phyloP scores from a whole-genome alignment of 2,113 vertebrate genomes.

The Hippocampus barbouri region DNA sequence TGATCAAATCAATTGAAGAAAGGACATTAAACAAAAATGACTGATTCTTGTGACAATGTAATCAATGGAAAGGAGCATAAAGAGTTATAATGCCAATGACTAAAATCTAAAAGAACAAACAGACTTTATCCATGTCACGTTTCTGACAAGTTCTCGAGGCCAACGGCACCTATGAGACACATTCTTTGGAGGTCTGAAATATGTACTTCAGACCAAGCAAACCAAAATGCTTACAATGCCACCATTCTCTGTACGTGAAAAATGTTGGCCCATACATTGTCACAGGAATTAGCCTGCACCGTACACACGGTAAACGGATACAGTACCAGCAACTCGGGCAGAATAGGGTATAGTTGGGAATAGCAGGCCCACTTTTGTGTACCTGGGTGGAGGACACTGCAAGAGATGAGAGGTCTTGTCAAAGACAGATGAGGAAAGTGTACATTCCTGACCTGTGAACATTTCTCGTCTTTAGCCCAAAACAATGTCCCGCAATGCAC shows the following conservation, averaged over 20 bases:
- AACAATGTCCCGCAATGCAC: constrained; percentile 14
- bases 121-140: constrained; percentile 29
- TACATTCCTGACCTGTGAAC: constrained; percentile 46
- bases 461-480: constrained; percentile 12
- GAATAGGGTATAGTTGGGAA: constrained; percentile 13
- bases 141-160: constrained; percentile 27
- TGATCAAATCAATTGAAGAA: background rate
- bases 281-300: background rate
- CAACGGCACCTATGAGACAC: constrained; percentile 28
- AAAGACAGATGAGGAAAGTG: constrained; percentile 45
- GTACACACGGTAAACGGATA: background rate
- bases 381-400: constrained; percentile 42
- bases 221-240: background rate
- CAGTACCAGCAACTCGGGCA: background rate
- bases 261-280: background rate
- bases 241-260: background rate
- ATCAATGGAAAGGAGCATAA: background rate
- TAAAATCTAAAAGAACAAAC: constrained; percentile 22
- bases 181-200: constrained; percentile 36
- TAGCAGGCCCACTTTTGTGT: constrained; percentile 17
- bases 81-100: background rate
- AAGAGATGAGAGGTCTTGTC: constrained; percentile 22
- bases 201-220: constrained; percentile 12
- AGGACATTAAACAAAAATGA: background rate
- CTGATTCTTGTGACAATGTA: background rate